Evolutionary conservation across 2,888 invertebrate genomes (phyloP), one percentile per base, ranked within the genome.

Genomic region (Chymomyza amoena): DNA sequence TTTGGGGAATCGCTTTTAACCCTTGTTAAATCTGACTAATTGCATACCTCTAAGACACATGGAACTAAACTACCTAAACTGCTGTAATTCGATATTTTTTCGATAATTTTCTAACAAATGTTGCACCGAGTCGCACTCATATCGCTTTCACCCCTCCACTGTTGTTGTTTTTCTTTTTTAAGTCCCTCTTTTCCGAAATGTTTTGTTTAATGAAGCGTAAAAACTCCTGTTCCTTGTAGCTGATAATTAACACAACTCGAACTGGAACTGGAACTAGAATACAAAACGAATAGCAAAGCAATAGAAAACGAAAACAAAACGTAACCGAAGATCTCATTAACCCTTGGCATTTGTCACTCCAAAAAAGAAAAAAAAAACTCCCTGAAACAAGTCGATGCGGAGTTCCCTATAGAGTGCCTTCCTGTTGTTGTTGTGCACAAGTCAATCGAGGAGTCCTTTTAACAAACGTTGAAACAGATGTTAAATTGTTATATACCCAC

Each of bases 371-470:
- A 45, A 10, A 28, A 32, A 36, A 52, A 13, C 68, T 51, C 64
- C 51, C 13, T 61, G 62, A 61, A 64, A 69, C 65, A 56, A 70
- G 81, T 74, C 65, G 39, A 68, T 36, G 7, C 9, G 36, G 36
- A 36, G 36, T 7, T 36, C 7, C 36, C 61, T 59, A 59, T 69
- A 69, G 50, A 16, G 52, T 2, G 6, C 56, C 56, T 20, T 56
- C 16, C 7, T 18, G 18, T 56, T 56, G n/a, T 28, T 51, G 61
- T 16, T 59, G 61, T 61, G 62, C 67, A 79, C 80, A 81, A 87
- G 87, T 83, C 85, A 84, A 82, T 83, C 80, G 87, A 83, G 87
- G 83, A 78, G 82, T 83, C 85, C 85, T 87, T 84, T 76, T 70
- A 72, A 70, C 36, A 73, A 76, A 77, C 80, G 83, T 75, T 84